Evolutionary conservation across 2,888 invertebrate species (phyloP), one percentile per base, ranked within the genome.

Genomic region (Trachelus troglodyta): DNA sequence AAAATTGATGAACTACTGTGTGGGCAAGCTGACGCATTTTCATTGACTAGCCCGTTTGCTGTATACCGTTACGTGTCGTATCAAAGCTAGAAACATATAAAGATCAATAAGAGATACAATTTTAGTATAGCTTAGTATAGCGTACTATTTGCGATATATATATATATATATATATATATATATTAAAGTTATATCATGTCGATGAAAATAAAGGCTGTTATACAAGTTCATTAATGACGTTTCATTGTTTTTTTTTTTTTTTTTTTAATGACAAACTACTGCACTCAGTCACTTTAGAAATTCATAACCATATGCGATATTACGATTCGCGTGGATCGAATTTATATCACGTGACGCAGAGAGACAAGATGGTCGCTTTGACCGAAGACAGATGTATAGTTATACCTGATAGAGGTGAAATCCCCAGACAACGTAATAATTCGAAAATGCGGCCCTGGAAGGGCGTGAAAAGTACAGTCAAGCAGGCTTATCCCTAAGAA

Each of bases 391-490:
- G 56, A 56, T 56, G 56, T 56, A 56, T 23, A 56, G 56, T 9
- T 56, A 56, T 71, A 71, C 71, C 71, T 71, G 34, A 34, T 34
- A 71, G 34, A 71, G 71, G 34, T 71, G 2, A 34, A 71, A 56
- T 56, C 33, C 71, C 71, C 71, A 0, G 71, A 31, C 71, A 71
- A 71, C 71, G 35, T 74, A 35, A 35, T 74, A 74, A 37, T 74
- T 81, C 75, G 73, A 40, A 77, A 75, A 77, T 75, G 76, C 77
- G 79, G 77, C 35, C 69, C 77, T 77, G 75, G 77, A 86, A 89
- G 90, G 90, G 90, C 91, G 90, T 90, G 90, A 90, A 91, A 90
- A 89, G 88, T 89, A 89, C 89, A 90, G 89, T 90, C 90, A 87
- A 88, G 86, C 86, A 85, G 86, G 87, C 87, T 89, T 88, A 85